Base-by-base conservation (phyloP, 2,888 invertebrate genomes). In the Microdon myrmicae region DNA sequence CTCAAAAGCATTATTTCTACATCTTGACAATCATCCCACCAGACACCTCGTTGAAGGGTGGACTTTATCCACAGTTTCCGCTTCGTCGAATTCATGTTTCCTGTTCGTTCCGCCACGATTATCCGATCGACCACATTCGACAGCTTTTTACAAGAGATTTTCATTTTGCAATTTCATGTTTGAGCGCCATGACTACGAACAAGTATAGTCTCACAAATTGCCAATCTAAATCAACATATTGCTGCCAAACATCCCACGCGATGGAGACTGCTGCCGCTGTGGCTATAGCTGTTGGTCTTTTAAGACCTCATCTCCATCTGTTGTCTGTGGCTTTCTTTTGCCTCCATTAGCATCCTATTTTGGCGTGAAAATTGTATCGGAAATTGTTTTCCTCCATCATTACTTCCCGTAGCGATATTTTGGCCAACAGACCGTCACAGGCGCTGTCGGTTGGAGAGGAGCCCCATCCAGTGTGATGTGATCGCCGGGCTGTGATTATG, bases 321-420 rank as follows among this genome's bases (percentile, higher is more conserved):
- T n/a, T n/a, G n/a, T 4, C 8, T 29, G 6, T 35, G 20, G 20
- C 28, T 41, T 47, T 39, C 39, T 34, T 39, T 23, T 9, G 16
- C 35, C 8, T 19, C 28, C 39, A 53, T 28, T 35, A 16, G 44
- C 54, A 39, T 49, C 45, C 35, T 9, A 45, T 35, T 32, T 31
- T 14, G 45, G 51, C 47, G 64, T 54, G 51, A 56, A 56, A 56
- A 56, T 49, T 47, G 41, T 51, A 51, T 61, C 61, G 55, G 61
- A 64, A 56, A 56, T 64, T 51, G 64, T 41, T 28, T 56, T 51
- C 45, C 29, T 22, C 31, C 17, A 8, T 17, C 23, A 22, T 16
- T 39, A 35, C 41, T 48, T 31, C 10, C 45, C 22, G 5, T 12
- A 19, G 41, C 16, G 32, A 35, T 51, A 14, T 51, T 64, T 56